These are phyloP conservation scores for Tethea ocularis DNA, from an alignment of 2,888 invertebrate species.

Conservation along the genomic window DNA sequence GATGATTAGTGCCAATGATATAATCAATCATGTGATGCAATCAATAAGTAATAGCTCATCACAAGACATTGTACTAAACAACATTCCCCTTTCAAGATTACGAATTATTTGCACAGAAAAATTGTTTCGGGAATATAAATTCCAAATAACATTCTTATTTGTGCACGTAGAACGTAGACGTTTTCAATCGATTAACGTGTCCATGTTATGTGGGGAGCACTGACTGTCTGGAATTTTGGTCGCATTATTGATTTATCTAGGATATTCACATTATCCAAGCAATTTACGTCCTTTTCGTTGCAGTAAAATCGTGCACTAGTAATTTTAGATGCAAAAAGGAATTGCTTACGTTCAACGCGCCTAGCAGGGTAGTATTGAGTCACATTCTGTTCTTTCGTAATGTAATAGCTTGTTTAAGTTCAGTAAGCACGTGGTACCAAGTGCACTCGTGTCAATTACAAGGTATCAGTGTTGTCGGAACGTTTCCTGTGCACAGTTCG, in stretches of 20 bases:
- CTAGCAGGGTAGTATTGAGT: conserved; percentile 24
- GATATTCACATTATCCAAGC: neutral
- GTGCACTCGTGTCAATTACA: conserved; percentile 49
- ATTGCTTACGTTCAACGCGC: conserved; percentile 21
- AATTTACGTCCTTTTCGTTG: conserved; percentile 15
- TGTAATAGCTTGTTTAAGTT: conserved; percentile 29
- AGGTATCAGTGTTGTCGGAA: conserved; percentile 40
- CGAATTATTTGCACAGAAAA: no score
- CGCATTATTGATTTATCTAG: neutral
- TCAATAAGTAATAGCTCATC: no score
- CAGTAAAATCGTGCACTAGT: conserved; percentile 13
- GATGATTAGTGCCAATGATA: no score
- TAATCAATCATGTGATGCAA: no score
- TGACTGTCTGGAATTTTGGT: neutral
- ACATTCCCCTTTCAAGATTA: no score
- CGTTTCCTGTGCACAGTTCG: conserved; percentile 51
- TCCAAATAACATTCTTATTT: no score
- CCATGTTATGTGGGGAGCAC: neutral
- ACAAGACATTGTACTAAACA: no score
- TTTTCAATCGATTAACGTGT: neutral
- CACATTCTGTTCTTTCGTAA: conserved; percentile 30
- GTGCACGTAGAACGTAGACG: neutral
- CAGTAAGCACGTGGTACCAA: conserved; percentile 38
- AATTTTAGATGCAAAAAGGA: conserved; percentile 28
- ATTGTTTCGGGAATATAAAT: neutral